phyloP scores from a whole-genome alignment of 2,888 invertebrate genomes.

The Escarpia spicata region DNA sequence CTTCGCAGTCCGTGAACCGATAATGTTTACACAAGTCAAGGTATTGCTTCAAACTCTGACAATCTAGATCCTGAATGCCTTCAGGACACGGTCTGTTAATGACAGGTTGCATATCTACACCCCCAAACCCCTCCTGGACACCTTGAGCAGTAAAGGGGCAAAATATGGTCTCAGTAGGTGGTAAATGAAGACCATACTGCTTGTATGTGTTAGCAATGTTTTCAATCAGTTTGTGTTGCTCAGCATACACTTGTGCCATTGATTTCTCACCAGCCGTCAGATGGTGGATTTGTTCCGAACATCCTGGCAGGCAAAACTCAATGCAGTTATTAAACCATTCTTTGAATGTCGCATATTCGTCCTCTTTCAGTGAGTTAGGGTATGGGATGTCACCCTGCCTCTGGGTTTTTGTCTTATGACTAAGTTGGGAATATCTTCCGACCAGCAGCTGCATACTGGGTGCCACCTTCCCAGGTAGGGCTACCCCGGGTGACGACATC shows the following conservation, averaged over 20 bases:
- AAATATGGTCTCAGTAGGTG: neutral
- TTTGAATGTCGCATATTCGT: neutral
- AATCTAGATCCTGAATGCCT: conserved; percentile 27
- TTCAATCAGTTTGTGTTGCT: neutral
- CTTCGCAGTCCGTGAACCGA: conserved; percentile 50
- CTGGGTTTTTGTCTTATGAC: neutral
- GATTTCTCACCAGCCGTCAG: neutral
- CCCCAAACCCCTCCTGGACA: neutral
- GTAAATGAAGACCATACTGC: neutral
- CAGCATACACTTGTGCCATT: neutral
- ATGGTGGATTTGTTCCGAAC: neutral
- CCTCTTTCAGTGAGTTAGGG: neutral
- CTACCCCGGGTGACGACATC: neutral
- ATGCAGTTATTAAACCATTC: conserved; percentile 2
- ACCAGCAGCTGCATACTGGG: neutral
- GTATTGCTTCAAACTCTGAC: conserved; percentile 55
- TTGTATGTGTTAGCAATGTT: neutral
- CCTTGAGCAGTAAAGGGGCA: neutral
- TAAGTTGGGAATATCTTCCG: neutral
- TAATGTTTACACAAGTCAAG: conserved; percentile 56
- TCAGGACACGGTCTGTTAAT: conserved; percentile 8
- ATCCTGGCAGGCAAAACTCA: neutral
- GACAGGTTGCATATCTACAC: neutral
- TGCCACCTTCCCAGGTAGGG: neutral
- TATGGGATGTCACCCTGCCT: neutral